A percentile compares a stretch with the other conserved stretches of the same genome.
Conservation (phyloP, 2,113 vertebrate species). For the Jaculus jaculus region DNA sequence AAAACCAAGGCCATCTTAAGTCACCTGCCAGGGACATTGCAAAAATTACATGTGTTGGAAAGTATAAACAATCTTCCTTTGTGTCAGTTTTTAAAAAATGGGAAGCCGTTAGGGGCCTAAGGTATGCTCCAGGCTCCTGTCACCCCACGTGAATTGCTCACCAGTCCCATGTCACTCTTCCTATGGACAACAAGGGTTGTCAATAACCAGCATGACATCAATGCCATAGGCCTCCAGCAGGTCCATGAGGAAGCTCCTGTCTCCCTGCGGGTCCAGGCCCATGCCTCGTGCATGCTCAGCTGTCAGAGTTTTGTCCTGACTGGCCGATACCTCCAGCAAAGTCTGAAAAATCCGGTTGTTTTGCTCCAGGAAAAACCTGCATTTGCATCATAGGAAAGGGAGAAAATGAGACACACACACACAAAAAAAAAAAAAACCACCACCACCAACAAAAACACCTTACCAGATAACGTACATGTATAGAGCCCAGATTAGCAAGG, state of each 20-base stretch:
- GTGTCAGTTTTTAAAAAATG: slow-evolving; percentile 69
- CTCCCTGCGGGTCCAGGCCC: slow-evolving; percentile 97
- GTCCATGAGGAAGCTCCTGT: slow-evolving; percentile 95
- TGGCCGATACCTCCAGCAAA: slow-evolving; percentile 92
- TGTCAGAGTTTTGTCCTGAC: slow-evolving; percentile 94
- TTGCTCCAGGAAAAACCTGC: slow-evolving; percentile 98
- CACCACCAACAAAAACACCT: too few relatives aligned
- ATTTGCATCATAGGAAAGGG: background rate
- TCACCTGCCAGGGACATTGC: slow-evolving; percentile 37
- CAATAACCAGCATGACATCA: slow-evolving; percentile 95
- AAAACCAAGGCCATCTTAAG: slow-evolving; percentile 1
- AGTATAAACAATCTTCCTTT: slow-evolving; percentile 79
- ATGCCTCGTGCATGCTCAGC: slow-evolving; percentile 95
- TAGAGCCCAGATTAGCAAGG: background rate
- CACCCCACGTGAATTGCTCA: background rate
- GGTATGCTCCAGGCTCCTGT: slow-evolving; percentile 69
- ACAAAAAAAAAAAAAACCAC: too few relatives aligned
- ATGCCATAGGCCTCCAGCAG: slow-evolving; percentile 97
- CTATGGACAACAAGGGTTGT: slow-evolving; percentile 97
- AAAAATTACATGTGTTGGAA: slow-evolving; percentile 72
- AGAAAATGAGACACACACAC: background rate
- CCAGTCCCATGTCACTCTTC: background rate
- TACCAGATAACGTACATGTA: background rate
- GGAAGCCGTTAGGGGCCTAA: slow-evolving; percentile 58
- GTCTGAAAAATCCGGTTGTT: slow-evolving; percentile 99